Evolutionary conservation across 2,888 invertebrate species (phyloP).

Genomic region (Operophtera brumata): DNA sequence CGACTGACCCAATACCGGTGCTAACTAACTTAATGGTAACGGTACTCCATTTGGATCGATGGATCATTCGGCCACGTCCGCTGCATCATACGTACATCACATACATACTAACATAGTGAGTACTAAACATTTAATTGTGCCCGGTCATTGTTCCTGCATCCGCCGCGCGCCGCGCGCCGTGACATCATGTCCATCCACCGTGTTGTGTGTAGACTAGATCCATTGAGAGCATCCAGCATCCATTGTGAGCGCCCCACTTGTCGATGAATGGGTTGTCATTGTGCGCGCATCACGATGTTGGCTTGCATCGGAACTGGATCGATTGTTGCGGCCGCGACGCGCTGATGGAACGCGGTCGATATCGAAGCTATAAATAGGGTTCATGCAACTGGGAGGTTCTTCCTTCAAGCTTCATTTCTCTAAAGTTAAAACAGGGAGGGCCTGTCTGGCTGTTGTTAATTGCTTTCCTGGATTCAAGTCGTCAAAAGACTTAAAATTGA

Average conservation of each 20-base stretch:
- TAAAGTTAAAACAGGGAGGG: background rate
- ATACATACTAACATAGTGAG: conserved; percentile 3
- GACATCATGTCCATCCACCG: no score
- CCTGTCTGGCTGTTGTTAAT: background rate
- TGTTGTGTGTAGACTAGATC: conserved; percentile 22
- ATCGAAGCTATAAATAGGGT: conserved; percentile 16
- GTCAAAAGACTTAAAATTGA: background rate
- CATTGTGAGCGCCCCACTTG: conserved; percentile 50
- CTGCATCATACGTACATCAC: background rate
- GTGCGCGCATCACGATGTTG: conserved; percentile 44
- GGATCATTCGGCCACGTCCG: conserved; percentile 26
- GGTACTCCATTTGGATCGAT: conserved; percentile 13
- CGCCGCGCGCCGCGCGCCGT: conserved; percentile 29
- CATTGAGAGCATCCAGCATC: conserved; percentile 45
- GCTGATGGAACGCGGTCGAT: conserved; percentile 12
- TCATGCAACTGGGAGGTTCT: background rate
- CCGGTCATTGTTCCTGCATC: conserved; percentile 60
- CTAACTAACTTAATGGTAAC: conserved; percentile 2
- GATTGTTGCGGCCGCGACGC: conserved; percentile 33
- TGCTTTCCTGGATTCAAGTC: background rate
- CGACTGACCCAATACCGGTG: conserved; percentile 6
- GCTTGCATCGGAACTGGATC: conserved; percentile 36
- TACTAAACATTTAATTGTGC: conserved; percentile 50
- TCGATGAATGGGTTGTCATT: conserved; percentile 50
- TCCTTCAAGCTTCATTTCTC: background rate